Evolutionary conservation across 2,888 invertebrate species (phyloP).

Genomic region (Pasiphila rectangulata): DNA sequence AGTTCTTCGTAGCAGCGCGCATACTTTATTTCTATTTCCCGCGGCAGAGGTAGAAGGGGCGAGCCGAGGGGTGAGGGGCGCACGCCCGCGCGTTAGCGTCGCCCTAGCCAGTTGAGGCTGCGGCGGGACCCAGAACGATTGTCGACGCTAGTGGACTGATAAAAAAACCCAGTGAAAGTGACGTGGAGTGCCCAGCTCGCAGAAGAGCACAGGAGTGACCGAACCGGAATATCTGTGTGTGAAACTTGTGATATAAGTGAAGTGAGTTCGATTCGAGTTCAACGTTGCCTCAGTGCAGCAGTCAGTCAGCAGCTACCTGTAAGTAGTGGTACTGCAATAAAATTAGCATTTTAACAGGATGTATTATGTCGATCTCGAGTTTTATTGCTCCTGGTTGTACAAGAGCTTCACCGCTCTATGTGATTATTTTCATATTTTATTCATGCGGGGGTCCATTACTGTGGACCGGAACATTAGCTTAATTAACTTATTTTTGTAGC

Average conservation of each 20-base stretch:
- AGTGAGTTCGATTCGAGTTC: conserved; percentile 57
- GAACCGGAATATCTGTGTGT: conserved; percentile 41
- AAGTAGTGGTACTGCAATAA: conserved; percentile 53
- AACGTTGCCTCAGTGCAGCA: conserved; percentile 46
- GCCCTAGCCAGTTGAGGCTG: conserved; percentile 78
- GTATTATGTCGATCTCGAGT: conserved; percentile 8
- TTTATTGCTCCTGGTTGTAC: conserved; percentile 4
- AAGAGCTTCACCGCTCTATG: not conserved
- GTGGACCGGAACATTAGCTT: conserved; percentile 13
- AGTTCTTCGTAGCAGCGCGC: conserved; percentile 69
- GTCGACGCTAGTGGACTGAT: conserved; percentile 40
- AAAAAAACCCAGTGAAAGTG: conserved; percentile 63
- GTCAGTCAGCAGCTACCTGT: conserved; percentile 54
- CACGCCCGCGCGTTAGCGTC: conserved; percentile 75
- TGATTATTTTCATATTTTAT: conserved; percentile 33
- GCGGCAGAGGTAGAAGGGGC: conserved; percentile 67
- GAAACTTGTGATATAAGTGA: conserved; percentile 67
- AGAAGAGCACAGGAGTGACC: conserved; percentile 58
- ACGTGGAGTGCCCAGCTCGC: conserved; percentile 62
- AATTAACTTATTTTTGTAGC: conserved; percentile 25
- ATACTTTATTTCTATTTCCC: conserved; percentile 79
- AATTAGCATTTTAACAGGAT: conserved; percentile 51
- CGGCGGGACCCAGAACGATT: conserved; percentile 54
- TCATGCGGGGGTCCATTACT: conserved; percentile 26
- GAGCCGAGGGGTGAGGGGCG: conserved; percentile 52